These are phyloP conservation scores for Synchiropus splendidus DNA, from an alignment of 2,113 vertebrate species.

Conservation along the genomic window DNA sequence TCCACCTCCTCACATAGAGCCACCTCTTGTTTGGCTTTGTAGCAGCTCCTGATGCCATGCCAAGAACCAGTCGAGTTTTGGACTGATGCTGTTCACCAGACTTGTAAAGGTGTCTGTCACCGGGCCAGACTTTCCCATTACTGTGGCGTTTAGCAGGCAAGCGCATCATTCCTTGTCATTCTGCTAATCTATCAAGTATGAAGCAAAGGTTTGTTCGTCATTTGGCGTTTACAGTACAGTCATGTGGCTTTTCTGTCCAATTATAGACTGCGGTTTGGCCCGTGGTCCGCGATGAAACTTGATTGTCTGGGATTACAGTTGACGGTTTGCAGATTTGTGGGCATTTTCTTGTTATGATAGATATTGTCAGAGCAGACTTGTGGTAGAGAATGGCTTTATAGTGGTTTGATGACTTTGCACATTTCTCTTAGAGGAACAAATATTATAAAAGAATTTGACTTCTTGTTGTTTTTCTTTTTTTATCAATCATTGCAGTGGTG, in stretches of 20 bases:
- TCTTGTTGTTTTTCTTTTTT: neutral
- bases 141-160: slow-evolving; percentile 24
- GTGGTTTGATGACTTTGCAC: slow-evolving; percentile 28
- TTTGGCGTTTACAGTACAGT: no score
- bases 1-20: slow-evolving; percentile 38
- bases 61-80: slow-evolving; percentile 13
- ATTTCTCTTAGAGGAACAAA: no score
- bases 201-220: no score
- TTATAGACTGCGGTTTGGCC: slow-evolving; percentile 47
- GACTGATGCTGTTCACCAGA: slow-evolving; percentile 30
- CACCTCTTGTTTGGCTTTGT: slow-evolving; percentile 45
- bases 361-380: slow-evolving; percentile 28
- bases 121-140: slow-evolving; percentile 19
- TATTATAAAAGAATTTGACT: slow-evolving; percentile 23
- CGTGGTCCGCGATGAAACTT: slow-evolving; percentile 27
- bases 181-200: no score
- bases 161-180: slow-evolving; percentile 27
- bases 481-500: no score
- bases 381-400: slow-evolving; percentile 25
- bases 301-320: slow-evolving; percentile 47
- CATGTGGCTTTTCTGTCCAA: slow-evolving; percentile 35
- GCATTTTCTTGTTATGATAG: slow-evolving; percentile 33
- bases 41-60: slow-evolving; percentile 29
- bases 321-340: slow-evolving; percentile 34
- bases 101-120: slow-evolving; percentile 46